A percentile compares a stretch with the other conserved stretches of the same genome.
Evolutionary conservation across 2,888 invertebrate genomes (phyloP).

Genomic region (Lithosia quadra): DNA sequence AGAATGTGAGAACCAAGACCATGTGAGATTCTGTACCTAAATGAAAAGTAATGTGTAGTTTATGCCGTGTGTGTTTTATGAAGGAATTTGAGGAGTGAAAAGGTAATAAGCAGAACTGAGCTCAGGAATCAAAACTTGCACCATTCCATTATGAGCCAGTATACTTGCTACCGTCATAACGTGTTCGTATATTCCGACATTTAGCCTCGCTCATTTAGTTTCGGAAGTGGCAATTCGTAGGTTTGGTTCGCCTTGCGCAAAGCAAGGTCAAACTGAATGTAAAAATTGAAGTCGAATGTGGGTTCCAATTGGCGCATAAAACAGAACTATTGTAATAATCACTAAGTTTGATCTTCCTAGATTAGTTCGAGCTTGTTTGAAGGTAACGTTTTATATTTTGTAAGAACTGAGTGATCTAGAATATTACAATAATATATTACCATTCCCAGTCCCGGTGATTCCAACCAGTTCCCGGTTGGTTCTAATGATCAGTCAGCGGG

Average conservation of each 20-base stretch:
- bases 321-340: constrained; percentile 35
- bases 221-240: constrained; percentile 76
- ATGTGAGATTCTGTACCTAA: no score
- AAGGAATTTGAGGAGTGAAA: no score
- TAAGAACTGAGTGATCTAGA: not conserved
- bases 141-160: not conserved
- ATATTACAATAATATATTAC: no score
- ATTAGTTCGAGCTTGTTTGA: not conserved
- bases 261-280: constrained; percentile 65
- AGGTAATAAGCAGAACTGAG: no score
- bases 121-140: not conserved
- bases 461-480: no score
- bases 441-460: no score
- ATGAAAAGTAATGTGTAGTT: not conserved
- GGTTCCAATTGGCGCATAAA: constrained; percentile 36
- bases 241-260: constrained; percentile 62
- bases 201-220: constrained; percentile 65
- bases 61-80: no score
- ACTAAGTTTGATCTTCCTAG: constrained; percentile 11
- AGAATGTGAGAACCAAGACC: no score
- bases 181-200: constrained; percentile 31
- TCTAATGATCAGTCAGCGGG: no score
- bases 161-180: not conserved
- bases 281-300: constrained; percentile 42
- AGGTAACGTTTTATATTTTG: not conserved